Percentiles rank a stretch among this genome's conserved stretches.
Conservation (phyloP, 2,888 invertebrate genomes). For the Zygaena filipendulae region DNA sequence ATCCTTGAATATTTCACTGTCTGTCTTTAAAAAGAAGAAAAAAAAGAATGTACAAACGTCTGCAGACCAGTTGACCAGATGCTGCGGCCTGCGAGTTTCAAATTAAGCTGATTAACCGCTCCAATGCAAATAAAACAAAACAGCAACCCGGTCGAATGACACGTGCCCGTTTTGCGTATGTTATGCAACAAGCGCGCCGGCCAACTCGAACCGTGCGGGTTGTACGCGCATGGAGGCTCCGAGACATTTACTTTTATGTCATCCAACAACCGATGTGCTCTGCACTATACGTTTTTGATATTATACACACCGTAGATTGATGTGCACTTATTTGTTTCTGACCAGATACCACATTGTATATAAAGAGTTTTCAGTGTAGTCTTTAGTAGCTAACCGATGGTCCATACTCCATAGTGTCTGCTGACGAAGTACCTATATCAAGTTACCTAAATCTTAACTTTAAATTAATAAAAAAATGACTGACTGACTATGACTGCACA, state of each 20-base stretch:
- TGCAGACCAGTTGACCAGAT: slow-evolving; percentile 21
- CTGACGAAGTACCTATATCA: too few relatives aligned
- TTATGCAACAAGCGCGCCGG: slow-evolving; percentile 22
- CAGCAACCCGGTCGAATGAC: slow-evolving; percentile 21
- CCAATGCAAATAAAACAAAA: slow-evolving; percentile 19
- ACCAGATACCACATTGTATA: too few relatives aligned
- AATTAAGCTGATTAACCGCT: slow-evolving; percentile 22
- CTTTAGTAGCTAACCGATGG: too few relatives aligned
- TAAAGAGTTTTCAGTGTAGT: too few relatives aligned
- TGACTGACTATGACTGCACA: too few relatives aligned
- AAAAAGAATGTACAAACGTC: too few relatives aligned
- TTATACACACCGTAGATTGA: slow-evolving; percentile 9
- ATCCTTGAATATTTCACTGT: too few relatives aligned
- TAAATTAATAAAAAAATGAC: too few relatives aligned
- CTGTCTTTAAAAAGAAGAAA: too few relatives aligned
- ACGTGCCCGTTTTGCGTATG: slow-evolving; percentile 36
- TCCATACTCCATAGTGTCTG: too few relatives aligned
- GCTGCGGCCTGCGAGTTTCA: slow-evolving; percentile 20
- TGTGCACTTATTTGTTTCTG: too few relatives aligned
- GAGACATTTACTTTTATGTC: slow-evolving; percentile 48
- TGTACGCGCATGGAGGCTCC: slow-evolving; percentile 24
- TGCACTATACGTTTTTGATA: slow-evolving; percentile 22
- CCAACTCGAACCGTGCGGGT: slow-evolving; percentile 22
- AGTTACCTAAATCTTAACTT: too few relatives aligned
- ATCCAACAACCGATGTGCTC: slow-evolving; percentile 28